A percentile compares a stretch with the other conserved stretches of the same genome.
Evolutionary conservation across 2,113 vertebrate species (phyloP).

Genomic region (Gobius niger): DNA sequence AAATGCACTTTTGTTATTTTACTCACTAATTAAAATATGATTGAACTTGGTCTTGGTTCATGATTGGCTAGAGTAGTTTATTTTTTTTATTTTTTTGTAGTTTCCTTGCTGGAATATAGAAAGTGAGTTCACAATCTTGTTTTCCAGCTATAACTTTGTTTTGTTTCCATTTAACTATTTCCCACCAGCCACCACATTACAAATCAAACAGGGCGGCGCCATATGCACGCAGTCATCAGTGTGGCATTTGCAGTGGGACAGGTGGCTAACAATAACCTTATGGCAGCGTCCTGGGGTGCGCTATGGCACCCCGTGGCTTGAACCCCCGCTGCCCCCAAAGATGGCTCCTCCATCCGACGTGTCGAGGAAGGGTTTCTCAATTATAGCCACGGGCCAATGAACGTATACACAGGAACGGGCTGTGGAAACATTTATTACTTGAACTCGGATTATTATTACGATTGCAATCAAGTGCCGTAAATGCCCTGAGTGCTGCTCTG

Average conservation of each 20-base stretch:
- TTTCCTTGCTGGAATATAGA: no score
- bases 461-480: background rate
- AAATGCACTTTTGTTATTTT: no score
- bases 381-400: background rate
- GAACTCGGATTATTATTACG: slow-evolving; percentile 16
- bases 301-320: background rate
- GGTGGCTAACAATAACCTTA: slow-evolving; percentile 13
- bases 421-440: slow-evolving; percentile 2
- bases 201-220: no score
- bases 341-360: background rate
- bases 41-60: no score
- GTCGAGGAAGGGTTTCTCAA: background rate
- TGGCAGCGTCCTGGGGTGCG: background rate
- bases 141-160: no score
- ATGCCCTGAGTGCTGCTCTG: background rate
- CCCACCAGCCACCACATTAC: no score
- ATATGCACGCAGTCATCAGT: background rate
- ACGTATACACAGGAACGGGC: background rate
- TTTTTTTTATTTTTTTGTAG: no score
- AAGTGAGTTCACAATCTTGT: no score
- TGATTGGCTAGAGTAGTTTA: no score
- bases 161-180: no score
- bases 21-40: no score
- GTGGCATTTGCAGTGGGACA: slow-evolving; percentile 36
- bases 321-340: background rate